Percentiles rank a stretch among this genome's conserved stretches.
Evolutionary conservation across 2,888 invertebrate genomes (phyloP).

Genomic region (Parnassius mnemosyne): DNA sequence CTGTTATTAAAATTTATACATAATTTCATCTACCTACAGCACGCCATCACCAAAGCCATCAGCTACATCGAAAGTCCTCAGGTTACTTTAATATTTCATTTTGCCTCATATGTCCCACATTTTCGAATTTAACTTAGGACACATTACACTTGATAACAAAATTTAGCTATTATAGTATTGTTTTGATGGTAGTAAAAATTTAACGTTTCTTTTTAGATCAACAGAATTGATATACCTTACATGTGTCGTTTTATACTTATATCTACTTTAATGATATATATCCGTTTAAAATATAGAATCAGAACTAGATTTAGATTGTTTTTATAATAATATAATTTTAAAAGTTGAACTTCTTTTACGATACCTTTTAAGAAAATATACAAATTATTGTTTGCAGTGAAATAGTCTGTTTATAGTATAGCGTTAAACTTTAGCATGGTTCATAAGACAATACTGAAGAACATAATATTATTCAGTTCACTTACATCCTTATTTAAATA

Average conservation of each 20-base stretch:
- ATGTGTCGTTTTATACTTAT: too few species aligned
- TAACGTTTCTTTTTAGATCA: too few species aligned
- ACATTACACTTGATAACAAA: constrained; percentile 1
- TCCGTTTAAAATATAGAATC: too few species aligned
- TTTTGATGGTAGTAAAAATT: background rate
- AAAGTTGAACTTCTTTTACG: background rate
- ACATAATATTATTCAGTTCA: too few species aligned
- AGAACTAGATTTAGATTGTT: too few species aligned
- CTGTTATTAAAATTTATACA: constrained; percentile 53
- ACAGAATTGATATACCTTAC: too few species aligned
- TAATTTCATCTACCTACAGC: constrained; percentile 76
- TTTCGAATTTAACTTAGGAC: background rate
- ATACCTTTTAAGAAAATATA: background rate
- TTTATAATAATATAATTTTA: background rate
- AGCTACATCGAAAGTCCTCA: constrained; percentile 79
- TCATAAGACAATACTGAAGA: too few species aligned
- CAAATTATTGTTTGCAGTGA: too few species aligned
- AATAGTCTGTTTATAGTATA: too few species aligned
- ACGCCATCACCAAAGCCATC: constrained; percentile 78
- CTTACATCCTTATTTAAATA: too few species aligned
- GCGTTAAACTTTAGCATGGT: too few species aligned
- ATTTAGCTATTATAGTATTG: background rate
- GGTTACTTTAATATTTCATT: constrained; percentile 63
- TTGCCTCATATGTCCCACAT: constrained; percentile 41
- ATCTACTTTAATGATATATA: too few species aligned